These are phyloP conservation scores for Entomobrya multifasciata DNA, from an alignment of 2,888 invertebrate genomes.

Conservation along the genomic window DNA sequence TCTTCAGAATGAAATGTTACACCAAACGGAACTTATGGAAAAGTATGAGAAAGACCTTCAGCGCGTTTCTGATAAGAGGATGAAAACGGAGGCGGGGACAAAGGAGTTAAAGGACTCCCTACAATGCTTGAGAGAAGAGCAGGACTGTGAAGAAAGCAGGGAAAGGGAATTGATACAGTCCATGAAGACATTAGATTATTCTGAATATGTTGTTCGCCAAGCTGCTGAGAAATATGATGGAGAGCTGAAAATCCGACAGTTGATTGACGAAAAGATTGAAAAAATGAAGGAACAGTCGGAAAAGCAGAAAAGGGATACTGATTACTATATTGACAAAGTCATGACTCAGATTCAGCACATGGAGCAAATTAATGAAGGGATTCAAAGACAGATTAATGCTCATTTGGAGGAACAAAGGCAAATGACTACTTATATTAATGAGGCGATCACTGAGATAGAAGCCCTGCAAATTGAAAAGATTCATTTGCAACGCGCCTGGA, in stretches of 20 bases:
- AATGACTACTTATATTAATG: constrained; percentile 75
- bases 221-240: constrained; percentile 78
- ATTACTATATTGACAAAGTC: constrained; percentile 79
- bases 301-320: constrained; percentile 78
- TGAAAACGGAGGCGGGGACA: constrained; percentile 83
- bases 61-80: constrained; percentile 83
- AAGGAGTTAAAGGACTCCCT: constrained; percentile 82
- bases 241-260: constrained; percentile 76
- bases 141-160: constrained; percentile 84
- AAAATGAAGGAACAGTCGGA: constrained; percentile 76
- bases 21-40: constrained; percentile 84
- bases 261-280: constrained; percentile 78
- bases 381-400: constrained; percentile 78
- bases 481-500: constrained; percentile 79
- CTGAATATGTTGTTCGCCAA: constrained; percentile 77
- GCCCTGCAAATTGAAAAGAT: constrained; percentile 79
- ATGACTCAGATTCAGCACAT: constrained; percentile 78
- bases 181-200: constrained; percentile 77
- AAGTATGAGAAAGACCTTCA: constrained; percentile 83
- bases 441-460: constrained; percentile 78
- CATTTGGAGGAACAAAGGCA: constrained; percentile 79
- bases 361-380: constrained; percentile 78
- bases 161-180: constrained; percentile 75
- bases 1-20: constrained; percentile 84
- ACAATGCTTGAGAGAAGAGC: constrained; percentile 83